These are phyloP conservation scores for Arctia plantaginis DNA, from an alignment of 2,888 invertebrate species.

Conservation along the genomic window DNA sequence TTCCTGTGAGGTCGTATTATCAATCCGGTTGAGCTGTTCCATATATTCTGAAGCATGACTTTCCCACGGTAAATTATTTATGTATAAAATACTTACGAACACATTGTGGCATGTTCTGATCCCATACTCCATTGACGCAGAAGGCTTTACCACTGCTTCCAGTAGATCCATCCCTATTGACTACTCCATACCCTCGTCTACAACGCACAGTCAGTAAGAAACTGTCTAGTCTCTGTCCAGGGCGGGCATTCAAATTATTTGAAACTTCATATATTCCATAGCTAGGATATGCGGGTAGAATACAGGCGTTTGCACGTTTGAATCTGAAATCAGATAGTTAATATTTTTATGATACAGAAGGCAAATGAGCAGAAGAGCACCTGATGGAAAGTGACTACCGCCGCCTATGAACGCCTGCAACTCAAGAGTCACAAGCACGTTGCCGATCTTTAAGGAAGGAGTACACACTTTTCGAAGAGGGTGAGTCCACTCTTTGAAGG, in stretches of 20 bases:
- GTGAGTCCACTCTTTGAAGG: too few species aligned
- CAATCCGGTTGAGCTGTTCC: too few species aligned
- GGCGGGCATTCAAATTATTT: not conserved
- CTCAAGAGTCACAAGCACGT: too few species aligned
- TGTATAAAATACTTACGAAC: not conserved
- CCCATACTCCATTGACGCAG: not conserved
- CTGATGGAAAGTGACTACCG: too few species aligned
- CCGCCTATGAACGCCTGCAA: too few species aligned
- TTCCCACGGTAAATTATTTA: not conserved
- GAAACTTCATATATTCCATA: not conserved
- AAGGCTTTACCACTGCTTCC: not conserved
- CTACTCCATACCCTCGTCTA: not conserved
- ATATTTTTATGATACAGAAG: not conserved
- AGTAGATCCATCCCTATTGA: not conserved
- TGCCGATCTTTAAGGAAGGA: too few species aligned
- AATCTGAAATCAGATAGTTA: not conserved
- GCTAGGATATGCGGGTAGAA: not conserved
- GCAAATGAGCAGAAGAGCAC: not conserved
- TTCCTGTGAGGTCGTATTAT: too few species aligned
- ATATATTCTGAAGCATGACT: too few species aligned
- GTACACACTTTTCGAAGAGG: too few species aligned
- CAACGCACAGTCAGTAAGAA: not conserved
- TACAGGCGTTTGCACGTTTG: not conserved
- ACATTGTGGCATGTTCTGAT: constrained; percentile 1
- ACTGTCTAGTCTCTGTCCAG: not conserved